Percentiles rank a stretch among this genome's conserved stretches.
Conservation (phyloP, 2,888 invertebrate species). For the Penaeus monodon region DNA sequence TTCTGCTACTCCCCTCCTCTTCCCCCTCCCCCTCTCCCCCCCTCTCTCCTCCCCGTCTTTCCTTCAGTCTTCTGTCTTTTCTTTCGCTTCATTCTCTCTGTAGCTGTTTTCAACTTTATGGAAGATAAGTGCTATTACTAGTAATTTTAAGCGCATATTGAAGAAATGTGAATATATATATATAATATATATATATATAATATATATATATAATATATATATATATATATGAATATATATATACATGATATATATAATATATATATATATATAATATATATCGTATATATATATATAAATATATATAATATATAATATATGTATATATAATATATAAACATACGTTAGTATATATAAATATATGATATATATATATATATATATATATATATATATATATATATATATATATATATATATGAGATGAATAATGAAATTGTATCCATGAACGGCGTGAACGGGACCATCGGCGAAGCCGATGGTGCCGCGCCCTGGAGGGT, state of each 20-base stretch:
- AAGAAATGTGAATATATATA: too few relatives aligned
- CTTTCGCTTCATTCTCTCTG: too few relatives aligned
- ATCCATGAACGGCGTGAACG: too few relatives aligned
- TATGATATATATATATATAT: slow-evolving; percentile 23
- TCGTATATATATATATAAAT: background rate
- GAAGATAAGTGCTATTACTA: too few relatives aligned
- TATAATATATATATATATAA: background rate
- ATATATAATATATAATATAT: slow-evolving; percentile 31
- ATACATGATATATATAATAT: background rate
- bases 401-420: slow-evolving; percentile 33
- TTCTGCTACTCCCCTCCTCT: background rate
- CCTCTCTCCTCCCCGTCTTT: too few relatives aligned
- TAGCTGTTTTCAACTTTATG: too few relatives aligned
- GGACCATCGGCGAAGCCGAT: too few relatives aligned
- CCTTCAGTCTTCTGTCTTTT: too few relatives aligned
- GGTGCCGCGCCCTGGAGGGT: too few relatives aligned
- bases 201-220: slow-evolving; percentile 8
- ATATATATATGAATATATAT: slow-evolving; percentile 1
- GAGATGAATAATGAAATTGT: too few relatives aligned
- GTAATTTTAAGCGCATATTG: too few relatives aligned
- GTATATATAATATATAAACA: slow-evolving; percentile 31
- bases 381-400: slow-evolving; percentile 66
- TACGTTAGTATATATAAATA: slow-evolving; percentile 2
- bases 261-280: background rate
- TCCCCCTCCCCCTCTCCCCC: too few relatives aligned